These are phyloP conservation scores for Callosobruchus maculatus DNA, from an alignment of 2,888 invertebrate species.

Conservation along the genomic window DNA sequence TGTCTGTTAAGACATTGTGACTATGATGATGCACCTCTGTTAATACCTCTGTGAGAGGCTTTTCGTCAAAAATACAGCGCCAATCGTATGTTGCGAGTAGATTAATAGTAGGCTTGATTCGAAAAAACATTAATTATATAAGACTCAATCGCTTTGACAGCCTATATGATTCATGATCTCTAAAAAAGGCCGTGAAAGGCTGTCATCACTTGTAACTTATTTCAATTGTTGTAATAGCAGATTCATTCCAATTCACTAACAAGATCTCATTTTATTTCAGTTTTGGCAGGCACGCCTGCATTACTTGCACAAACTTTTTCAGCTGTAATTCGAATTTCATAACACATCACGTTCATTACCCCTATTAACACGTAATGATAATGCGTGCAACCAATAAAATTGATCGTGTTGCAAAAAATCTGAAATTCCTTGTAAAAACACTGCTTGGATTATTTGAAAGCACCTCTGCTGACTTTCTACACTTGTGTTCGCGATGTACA, in stretches of 20 bases:
- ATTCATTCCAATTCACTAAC: background rate
- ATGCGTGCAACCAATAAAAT: background rate
- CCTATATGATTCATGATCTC: too few relatives aligned
- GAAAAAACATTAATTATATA: too few relatives aligned
- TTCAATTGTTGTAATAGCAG: background rate
- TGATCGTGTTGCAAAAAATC: background rate
- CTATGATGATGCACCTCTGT: too few relatives aligned
- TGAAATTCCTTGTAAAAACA: background rate
- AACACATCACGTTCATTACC: background rate
- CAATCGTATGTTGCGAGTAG: too few relatives aligned
- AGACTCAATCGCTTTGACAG: too few relatives aligned
- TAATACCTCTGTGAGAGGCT: too few relatives aligned
- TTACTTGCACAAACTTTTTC: background rate
- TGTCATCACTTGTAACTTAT: too few relatives aligned
- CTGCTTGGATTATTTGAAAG: background rate
- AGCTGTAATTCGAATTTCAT: background rate
- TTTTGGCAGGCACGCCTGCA: background rate
- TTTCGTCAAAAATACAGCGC: too few relatives aligned
- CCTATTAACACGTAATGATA: background rate
- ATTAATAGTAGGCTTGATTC: too few relatives aligned
- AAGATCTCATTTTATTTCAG: background rate
- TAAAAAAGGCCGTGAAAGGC: too few relatives aligned
- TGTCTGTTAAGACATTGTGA: too few relatives aligned
- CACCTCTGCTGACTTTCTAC: background rate
- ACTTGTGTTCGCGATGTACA: background rate